A percentile compares a stretch with the other conserved stretches of the same genome.
phyloP scores from a whole-genome alignment of 2,113 vertebrate genomes.

The Lamprotornis superbus region DNA sequence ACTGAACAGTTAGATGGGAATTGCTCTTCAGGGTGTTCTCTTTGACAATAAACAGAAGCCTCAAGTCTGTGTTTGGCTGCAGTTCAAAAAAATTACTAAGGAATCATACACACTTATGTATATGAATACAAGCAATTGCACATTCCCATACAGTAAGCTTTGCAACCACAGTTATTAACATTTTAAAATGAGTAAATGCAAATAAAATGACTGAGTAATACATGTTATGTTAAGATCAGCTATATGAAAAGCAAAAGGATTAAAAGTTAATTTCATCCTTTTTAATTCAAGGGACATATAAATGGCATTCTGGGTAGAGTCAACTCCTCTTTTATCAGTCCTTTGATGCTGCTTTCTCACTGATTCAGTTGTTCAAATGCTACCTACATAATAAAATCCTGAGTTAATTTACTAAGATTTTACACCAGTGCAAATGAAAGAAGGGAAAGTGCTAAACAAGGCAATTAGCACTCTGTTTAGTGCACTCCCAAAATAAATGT shows the following conservation, averaged over 20 bases:
- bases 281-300: slow-evolving; percentile 79
- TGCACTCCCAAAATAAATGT: slow-evolving; percentile 83
- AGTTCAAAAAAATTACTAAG: slow-evolving; percentile 72
- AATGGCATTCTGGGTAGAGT: slow-evolving; percentile 78
- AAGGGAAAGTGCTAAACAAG: slow-evolving; percentile 83
- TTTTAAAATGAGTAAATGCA: slow-evolving; percentile 76
- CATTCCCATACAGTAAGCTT: slow-evolving; percentile 61
- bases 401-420: slow-evolving; percentile 83
- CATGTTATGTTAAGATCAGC: slow-evolving; percentile 72
- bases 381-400: slow-evolving; percentile 81
- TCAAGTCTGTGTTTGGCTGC: slow-evolving; percentile 73
- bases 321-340: slow-evolving; percentile 76
- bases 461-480: slow-evolving; percentile 85
- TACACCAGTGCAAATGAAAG: slow-evolving; percentile 82
- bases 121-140: slow-evolving; percentile 61
- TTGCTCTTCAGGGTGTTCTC: slow-evolving; percentile 76
- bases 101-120: slow-evolving; percentile 73
- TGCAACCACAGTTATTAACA: slow-evolving; percentile 67
- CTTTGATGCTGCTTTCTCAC: slow-evolving; percentile 77
- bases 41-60: slow-evolving; percentile 74
- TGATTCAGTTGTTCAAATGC: slow-evolving; percentile 80
- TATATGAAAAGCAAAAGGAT: slow-evolving; percentile 78
- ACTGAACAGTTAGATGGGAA: slow-evolving; percentile 66
- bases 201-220: slow-evolving; percentile 74
- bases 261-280: slow-evolving; percentile 82